Evolutionary conservation across 2,888 invertebrate species (phyloP), one percentile per base, ranked within the genome.

Genomic region (Pyrgus malvae): DNA sequence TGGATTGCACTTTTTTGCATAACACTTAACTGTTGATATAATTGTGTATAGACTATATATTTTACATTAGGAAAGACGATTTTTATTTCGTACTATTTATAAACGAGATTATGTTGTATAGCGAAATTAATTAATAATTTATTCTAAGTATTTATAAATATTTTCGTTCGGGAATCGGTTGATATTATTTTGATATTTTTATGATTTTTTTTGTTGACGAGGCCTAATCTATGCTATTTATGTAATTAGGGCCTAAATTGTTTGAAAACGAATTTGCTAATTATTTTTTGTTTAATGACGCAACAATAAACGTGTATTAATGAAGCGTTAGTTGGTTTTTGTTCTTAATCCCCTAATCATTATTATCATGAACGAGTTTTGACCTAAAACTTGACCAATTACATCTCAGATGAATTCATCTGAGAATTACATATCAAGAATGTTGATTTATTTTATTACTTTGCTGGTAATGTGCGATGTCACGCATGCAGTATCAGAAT

Each of bases 251-350:
- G 76, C 77, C 78, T 80, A 76, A 71, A 57, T 65, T 57, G 27
- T 48, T 41, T 41, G 23, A 46, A 23, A 37, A 45, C 29, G 25
- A 53, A 51, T 51, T 58, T 62, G 60, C 63, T 60, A 62, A 63
- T 59, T 53, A 45, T 42, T 56, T 59, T 57, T 53, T 56, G 57
- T 67, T 67, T 63, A 82, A 81, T 72, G 76, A 83, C 80, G 78
- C 83, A 76, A 81, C 74, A 87, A 86, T 88, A 88, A 87, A 89
- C 76, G 70, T 83, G 82, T 87, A 88, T 79, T 79, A 83, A 70
- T 71, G 67, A 76, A 66, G 57, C 54, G 53, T 48, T 55, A 38
- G 33, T 41, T 60, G 48, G 54, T 63, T 63, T 66, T 59, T 42
- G 64, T 59, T 11, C 25, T 25, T n/a, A 21, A 21, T 21, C 23